phyloP scores from a whole-genome alignment of 2,888 invertebrate genomes.

The Caenorhabditis sinica region DNA sequence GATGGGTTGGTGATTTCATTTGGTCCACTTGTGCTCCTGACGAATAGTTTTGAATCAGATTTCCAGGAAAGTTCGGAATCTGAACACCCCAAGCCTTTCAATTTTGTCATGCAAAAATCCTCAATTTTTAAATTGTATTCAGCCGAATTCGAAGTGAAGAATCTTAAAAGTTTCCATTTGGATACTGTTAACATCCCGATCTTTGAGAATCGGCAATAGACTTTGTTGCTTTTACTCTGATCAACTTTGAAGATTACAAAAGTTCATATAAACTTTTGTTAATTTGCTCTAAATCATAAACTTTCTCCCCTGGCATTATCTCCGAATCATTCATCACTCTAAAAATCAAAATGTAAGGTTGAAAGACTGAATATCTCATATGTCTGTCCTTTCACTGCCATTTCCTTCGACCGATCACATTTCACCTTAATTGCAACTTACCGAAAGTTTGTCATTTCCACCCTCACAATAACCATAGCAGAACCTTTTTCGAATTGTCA shows the following conservation, averaged over 20 bases:
- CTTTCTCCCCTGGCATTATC: background rate
- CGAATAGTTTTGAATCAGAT: no score
- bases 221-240: background rate
- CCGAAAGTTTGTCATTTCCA: slow-evolving; percentile 8
- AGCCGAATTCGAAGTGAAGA: no score
- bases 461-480: slow-evolving; percentile 13
- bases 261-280: background rate
- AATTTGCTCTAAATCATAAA: background rate
- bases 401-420: background rate
- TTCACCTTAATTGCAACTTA: background rate
- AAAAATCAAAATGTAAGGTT: background rate
- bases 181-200: no score
- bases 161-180: no score
- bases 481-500: background rate
- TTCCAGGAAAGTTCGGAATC: background rate
- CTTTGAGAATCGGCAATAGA: background rate
- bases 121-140: no score
- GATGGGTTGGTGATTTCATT: no score
- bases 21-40: no score
- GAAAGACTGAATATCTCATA: background rate
- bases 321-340: background rate
- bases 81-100: no score
- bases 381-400: background rate
- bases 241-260: background rate
- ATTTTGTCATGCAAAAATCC: no score